Percentiles rank a stretch among this genome's conserved stretches.
phyloP scores from a whole-genome alignment of 2,888 invertebrate species.

The Agrochola litura region DNA sequence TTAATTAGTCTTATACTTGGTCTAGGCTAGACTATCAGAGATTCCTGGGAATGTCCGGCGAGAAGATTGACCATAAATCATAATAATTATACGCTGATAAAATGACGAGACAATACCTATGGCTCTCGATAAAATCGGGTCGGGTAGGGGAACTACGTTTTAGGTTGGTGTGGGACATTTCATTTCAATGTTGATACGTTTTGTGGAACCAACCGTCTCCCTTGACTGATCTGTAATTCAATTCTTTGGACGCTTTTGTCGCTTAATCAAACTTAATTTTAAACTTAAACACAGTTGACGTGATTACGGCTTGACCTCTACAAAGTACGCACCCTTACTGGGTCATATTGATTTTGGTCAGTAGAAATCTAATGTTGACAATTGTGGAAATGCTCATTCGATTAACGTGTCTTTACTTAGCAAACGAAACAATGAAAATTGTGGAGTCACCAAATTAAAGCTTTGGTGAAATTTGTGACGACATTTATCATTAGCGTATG shows the following conservation, averaged over 20 bases:
- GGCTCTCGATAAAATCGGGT: conserved; percentile 39
- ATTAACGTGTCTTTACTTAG: not conserved
- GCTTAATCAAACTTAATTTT: not conserved
- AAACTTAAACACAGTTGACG: not conserved
- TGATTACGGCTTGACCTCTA: not conserved
- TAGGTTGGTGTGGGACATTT: conserved; percentile 6
- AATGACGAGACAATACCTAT: conserved; percentile 51
- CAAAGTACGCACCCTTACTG: not conserved
- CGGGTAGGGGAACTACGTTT: conserved; percentile 31
- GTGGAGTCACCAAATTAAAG: not conserved
- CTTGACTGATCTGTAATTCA: not conserved
- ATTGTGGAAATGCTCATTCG: not conserved
- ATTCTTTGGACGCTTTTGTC: not conserved
- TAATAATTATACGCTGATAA: conserved; percentile 59
- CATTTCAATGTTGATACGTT: not conserved
- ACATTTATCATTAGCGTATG: not conserved
- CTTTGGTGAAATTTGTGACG: not conserved
- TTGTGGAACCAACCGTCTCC: not conserved
- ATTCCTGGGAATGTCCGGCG: conserved; percentile 44
- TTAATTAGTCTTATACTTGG: conserved; percentile 29
- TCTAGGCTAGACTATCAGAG: conserved; percentile 5
- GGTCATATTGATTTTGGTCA: not conserved
- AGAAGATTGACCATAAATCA: conserved; percentile 52
- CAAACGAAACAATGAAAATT: not conserved
- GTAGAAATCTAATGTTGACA: not conserved